Evolutionary conservation across 2,797 vertebrate genomes (phyloP).

Genomic region (Rhinoraja longicauda): DNA sequence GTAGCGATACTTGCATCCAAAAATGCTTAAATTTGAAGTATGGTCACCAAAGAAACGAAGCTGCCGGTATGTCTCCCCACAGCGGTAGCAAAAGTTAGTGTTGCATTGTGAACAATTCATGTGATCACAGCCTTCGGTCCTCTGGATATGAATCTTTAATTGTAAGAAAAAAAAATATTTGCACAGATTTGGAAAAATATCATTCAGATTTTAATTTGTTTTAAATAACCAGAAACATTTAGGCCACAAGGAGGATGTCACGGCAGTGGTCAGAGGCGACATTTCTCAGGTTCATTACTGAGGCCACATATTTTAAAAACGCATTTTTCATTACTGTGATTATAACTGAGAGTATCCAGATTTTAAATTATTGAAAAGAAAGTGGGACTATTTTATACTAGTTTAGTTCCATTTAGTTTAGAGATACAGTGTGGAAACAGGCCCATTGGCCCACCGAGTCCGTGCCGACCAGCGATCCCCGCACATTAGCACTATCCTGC

Average conservation of each 20-base stretch:
- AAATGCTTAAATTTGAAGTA: constrained; percentile 96
- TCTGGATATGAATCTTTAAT: constrained; percentile 90
- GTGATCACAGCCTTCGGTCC: constrained; percentile 94
- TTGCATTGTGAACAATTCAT: constrained; percentile 96
- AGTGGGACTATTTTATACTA: not conserved
- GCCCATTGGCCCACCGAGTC: too few relatives aligned
- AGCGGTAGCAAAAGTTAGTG: constrained; percentile 98
- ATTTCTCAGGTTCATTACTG: too few relatives aligned
- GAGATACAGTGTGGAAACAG: too few relatives aligned
- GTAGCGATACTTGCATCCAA: constrained; percentile 98
- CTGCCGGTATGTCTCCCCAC: constrained; percentile 89
- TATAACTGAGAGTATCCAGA: not conserved
- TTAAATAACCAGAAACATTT: not conserved
- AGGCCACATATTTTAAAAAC: not conserved
- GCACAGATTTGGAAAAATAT: not conserved
- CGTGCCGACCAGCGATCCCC: too few relatives aligned
- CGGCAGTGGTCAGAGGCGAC: too few relatives aligned
- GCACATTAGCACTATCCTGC: too few relatives aligned
- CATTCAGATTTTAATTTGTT: not conserved
- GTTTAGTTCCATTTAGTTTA: too few relatives aligned
- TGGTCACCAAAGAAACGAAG: constrained; percentile 96
- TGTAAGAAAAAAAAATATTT: not conserved
- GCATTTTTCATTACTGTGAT: not conserved
- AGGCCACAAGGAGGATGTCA: too few relatives aligned
- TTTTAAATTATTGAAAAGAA: not conserved